Conservation (phyloP, 2,888 invertebrate genomes). For the Drosophila prostipennis region DNA sequence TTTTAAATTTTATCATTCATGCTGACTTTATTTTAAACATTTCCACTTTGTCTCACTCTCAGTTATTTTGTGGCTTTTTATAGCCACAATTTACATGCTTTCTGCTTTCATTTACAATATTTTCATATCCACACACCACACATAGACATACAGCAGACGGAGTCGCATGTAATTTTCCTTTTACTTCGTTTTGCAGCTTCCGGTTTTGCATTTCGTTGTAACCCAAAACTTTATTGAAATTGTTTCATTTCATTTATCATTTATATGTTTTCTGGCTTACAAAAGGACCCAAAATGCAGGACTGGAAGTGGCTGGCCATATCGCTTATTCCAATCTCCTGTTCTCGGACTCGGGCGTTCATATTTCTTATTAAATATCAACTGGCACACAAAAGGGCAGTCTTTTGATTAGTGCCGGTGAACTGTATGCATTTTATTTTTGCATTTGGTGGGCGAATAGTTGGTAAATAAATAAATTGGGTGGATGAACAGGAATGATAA, state of each 20-base stretch:
- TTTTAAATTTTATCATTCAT: conserved; percentile 30
- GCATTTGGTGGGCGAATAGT: no score
- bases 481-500: no score
- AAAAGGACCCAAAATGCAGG: conserved; percentile 15
- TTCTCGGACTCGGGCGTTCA: conserved; percentile 5
- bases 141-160: not conserved
- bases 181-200: conserved; percentile 69
- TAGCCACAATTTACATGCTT: conserved; percentile 70
- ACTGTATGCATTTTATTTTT: no score
- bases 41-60: conserved; percentile 33
- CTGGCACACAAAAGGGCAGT: not conserved
- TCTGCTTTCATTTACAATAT: conserved; percentile 71
- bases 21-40: conserved; percentile 28
- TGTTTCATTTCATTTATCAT: conserved; percentile 74
- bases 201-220: conserved; percentile 65
- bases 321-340: conserved; percentile 3
- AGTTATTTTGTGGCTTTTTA: conserved; percentile 61
- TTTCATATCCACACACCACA: conserved; percentile 43
- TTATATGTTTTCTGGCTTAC: conserved; percentile 61
- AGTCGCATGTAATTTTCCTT: conserved; percentile 71
- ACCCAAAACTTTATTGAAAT: conserved; percentile 72
- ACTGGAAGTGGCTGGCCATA: conserved; percentile 16
- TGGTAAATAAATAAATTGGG: no score
- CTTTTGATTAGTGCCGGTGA: no score
- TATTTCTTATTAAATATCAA: conserved; percentile 56